A percentile compares a stretch with the other conserved stretches of the same genome.
phyloP scores from a whole-genome alignment of 2,797 vertebrate species.

The Hyperoplus lanceolatus region DNA sequence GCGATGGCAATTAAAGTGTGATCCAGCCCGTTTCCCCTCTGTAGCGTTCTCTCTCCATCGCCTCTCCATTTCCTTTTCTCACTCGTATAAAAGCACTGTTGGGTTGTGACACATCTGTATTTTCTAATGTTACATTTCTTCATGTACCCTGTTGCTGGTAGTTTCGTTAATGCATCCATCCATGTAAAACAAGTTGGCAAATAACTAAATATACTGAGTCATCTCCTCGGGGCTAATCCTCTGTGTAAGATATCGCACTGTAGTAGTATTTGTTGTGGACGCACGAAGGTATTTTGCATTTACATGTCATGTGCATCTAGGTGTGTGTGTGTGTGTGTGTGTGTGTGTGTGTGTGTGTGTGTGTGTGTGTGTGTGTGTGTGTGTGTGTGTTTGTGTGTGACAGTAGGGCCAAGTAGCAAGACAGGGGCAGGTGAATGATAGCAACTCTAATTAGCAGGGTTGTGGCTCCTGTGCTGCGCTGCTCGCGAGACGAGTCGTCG shows the following conservation, averaged over 20 bases:
- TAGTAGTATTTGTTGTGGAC: neutral
- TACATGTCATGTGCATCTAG: conserved; percentile 11
- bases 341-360: conserved; percentile 17
- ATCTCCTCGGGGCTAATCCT: conserved; percentile 44
- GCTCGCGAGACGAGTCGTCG: conserved; percentile 75
- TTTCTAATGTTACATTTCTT: conserved; percentile 33
- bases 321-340: conserved; percentile 12
- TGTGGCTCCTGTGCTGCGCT: conserved; percentile 74
- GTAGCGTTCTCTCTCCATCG: conserved; percentile 36
- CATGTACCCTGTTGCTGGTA: conserved; percentile 34
- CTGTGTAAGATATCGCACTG: conserved; percentile 17
- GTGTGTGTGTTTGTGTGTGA: conserved; percentile 37
- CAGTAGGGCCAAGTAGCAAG: conserved; percentile 58
- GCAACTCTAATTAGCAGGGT: conserved; percentile 82
- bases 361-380: conserved; percentile 26
- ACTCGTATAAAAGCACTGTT: conserved; percentile 47
- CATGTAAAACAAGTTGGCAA: conserved; percentile 34
- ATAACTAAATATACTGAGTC: conserved; percentile 46
- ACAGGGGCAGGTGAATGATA: conserved; percentile 79
- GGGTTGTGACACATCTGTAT: conserved; percentile 40
- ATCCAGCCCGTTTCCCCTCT: conserved; percentile 59
- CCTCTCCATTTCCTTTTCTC: conserved; percentile 47
- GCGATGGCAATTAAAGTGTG: conserved; percentile 77
- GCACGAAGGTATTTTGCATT: conserved; percentile 38
- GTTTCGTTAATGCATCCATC: conserved; percentile 49